Base-by-base conservation (phyloP, 2,113 vertebrate genomes). In the Apaloderma vittatum region DNA sequence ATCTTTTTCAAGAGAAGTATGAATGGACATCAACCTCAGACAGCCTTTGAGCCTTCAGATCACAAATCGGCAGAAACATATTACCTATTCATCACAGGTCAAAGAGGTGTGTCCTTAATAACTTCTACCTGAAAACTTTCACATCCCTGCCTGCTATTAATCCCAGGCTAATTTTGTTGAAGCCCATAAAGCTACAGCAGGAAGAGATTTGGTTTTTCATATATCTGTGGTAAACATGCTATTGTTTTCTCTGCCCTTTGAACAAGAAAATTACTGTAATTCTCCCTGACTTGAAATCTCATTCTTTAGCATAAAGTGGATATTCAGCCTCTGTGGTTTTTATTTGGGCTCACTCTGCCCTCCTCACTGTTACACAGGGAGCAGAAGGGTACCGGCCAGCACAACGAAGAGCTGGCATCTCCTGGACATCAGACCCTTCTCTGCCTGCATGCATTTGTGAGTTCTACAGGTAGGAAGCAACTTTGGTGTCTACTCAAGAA, bases 391-490 rank as follows among this genome's bases (percentile, higher is more conserved):
- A 70, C 30, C 45, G 49, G 12, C 65, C 9, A 43, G 54, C 49
- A 61, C 26, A 72, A 88, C 14, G 37, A 61, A 78, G 6, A 4
- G 18, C n/a, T 74, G 37, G 1, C 15, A n/a, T 29, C n/a, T 73
- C 26, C 63, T 57, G 58, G 21, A 26, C 30, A 63, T 19, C 55
- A 79, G 49, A 55, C 4, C 17, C 43, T 62, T 48, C 29, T 43
- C 46, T 78, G 29, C 12, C 59, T 73, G 49, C 23, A 23, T 23
- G 32, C 12, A n/a, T 45, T 30, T 32, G 26, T 27, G 36, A 55
- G 11, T 21, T 62, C 43, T 36, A 18, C 6, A 22, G 0, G 0
- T 7, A 58, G n/a, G 30, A 66, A 77, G 13, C 19, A 29, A 24
- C 32, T 62, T 78, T 81, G 22, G 29, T 45, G 46, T 9, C 16